Evolutionary conservation across 1,140 invertebrate genomes (phyloP).

Genomic region (Muscidifurax raptorellus): DNA sequence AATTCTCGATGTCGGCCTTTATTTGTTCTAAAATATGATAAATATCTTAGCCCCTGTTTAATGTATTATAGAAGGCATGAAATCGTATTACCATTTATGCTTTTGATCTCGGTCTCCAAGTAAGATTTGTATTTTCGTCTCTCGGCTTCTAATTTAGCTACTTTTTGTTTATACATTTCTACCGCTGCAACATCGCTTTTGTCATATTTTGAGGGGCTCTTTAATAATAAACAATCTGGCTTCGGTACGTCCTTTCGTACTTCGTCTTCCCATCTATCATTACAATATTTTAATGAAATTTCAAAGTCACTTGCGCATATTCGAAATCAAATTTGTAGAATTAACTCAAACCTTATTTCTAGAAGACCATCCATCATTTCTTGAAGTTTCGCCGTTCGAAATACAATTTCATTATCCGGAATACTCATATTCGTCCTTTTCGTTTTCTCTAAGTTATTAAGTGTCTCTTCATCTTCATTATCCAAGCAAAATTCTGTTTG

Average conservation of each 20-base stretch:
- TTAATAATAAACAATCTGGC: conserved; percentile 80
- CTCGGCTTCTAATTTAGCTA: conserved; percentile 75
- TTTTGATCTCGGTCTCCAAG: conserved; percentile 77
- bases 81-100: conserved; percentile 68
- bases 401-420: background rate
- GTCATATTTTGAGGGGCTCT: conserved; percentile 77
- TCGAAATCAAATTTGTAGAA: background rate
- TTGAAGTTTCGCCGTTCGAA: conserved; percentile 62
- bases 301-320: background rate
- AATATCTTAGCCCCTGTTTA: background rate
- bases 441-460: background rate
- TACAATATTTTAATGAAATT: background rate
- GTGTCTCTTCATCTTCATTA: background rate
- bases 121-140: conserved; percentile 78
- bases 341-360: conserved; percentile 74
- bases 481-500: conserved; percentile 44
- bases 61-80: background rate
- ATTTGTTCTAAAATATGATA: conserved; percentile 66
- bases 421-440: background rate
- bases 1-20: conserved; percentile 75
- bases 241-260: conserved; percentile 81
- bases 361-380: conserved; percentile 85
- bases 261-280: conserved; percentile 80
- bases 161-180: conserved; percentile 78
- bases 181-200: conserved; percentile 77